Percentiles rank a stretch among this genome's conserved stretches.
Evolutionary conservation across 53 echinoderm and acorn worm genomes (phyloP).

Genomic region (Holothuria scabra): DNA sequence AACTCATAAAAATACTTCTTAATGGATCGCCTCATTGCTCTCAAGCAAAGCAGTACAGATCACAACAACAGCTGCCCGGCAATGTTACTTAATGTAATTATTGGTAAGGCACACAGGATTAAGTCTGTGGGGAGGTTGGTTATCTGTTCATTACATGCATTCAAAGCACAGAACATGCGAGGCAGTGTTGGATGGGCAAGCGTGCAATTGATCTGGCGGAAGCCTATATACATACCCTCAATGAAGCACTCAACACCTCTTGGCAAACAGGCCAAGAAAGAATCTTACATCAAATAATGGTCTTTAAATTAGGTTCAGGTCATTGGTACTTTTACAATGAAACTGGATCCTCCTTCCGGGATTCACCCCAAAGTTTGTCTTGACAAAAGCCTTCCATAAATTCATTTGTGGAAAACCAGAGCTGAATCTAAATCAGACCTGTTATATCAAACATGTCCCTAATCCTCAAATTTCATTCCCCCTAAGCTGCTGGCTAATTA

Average conservation of each 20-base stretch:
- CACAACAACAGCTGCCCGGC: constrained; percentile 50
- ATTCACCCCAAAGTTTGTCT: not conserved
- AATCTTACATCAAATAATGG: constrained; percentile 16
- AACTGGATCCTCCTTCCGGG: constrained; percentile 31
- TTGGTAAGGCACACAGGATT: constrained; percentile 2
- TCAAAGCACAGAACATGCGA: not conserved
- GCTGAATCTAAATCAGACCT: constrained; percentile 16
- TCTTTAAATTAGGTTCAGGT: constrained; percentile 50
- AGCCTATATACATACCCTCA: constrained; percentile 7
- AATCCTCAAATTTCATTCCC: constrained; percentile 52
- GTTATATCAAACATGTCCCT: constrained; percentile 48
- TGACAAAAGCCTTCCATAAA: constrained; percentile 25
- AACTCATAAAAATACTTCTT: constrained; percentile 50
- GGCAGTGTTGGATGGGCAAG: constrained; percentile 15
- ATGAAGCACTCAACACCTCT: constrained; percentile 19
- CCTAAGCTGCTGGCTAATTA: constrained; percentile 52
- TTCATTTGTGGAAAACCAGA: constrained; percentile 20
- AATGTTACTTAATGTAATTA: constrained; percentile 54
- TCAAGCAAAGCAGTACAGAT: constrained; percentile 49
- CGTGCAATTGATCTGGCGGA: constrained; percentile 18
- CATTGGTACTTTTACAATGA: constrained; percentile 42
- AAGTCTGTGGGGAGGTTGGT: constrained; percentile 39
- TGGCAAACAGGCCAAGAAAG: constrained; percentile 19
- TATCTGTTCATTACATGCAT: constrained; percentile 22
- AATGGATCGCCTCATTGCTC: constrained; percentile 46